A percentile compares a stretch with the other conserved stretches of the same genome.
These are phyloP conservation scores for Staurois parvus DNA, from an alignment of 2,797 vertebrate species.

Conservation along the genomic window DNA sequence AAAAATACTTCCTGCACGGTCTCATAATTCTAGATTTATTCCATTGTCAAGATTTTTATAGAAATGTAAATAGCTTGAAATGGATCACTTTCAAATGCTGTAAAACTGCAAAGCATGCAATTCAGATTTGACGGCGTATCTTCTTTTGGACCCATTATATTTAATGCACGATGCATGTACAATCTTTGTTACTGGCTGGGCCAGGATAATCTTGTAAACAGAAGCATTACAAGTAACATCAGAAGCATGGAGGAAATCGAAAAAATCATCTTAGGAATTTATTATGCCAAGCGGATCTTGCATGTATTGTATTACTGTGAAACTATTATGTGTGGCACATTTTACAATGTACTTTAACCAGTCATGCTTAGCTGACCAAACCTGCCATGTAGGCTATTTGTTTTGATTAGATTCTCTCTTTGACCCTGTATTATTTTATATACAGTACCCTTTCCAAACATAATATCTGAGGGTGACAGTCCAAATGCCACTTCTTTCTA, in stretches of 20 bases:
- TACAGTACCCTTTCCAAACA: neutral
- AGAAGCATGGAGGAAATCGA: neutral
- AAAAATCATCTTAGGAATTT: slow-evolving; percentile 26
- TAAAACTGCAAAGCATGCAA: slow-evolving; percentile 46
- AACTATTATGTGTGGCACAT: slow-evolving; percentile 39
- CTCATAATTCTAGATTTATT: slow-evolving; percentile 47
- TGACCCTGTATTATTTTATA: slow-evolving; percentile 44
- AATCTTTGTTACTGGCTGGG: slow-evolving; percentile 17
- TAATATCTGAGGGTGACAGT: slow-evolving; percentile 6
- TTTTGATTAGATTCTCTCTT: slow-evolving; percentile 36
- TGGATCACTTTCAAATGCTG: slow-evolving; percentile 19
- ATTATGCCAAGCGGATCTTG: slow-evolving; percentile 8
- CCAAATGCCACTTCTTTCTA: neutral
- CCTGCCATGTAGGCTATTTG: slow-evolving; percentile 17
- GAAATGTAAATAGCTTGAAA: slow-evolving; percentile 41
- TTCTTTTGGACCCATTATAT: slow-evolving; percentile 17
- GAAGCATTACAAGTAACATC: slow-evolving; percentile 39
- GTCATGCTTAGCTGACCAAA: slow-evolving; percentile 36
- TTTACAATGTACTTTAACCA: slow-evolving; percentile 46
- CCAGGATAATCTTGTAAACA: slow-evolving; percentile 32
- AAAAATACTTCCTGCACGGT: neutral
- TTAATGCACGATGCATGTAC: slow-evolving; percentile 28
- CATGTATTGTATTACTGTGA: slow-evolving; percentile 35
- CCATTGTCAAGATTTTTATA: slow-evolving; percentile 39
- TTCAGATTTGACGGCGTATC: slow-evolving; percentile 9